A percentile compares a stretch with the other conserved stretches of the same genome.
Conservation (phyloP, 2,113 vertebrate genomes). For the Lagopus leucura region DNA sequence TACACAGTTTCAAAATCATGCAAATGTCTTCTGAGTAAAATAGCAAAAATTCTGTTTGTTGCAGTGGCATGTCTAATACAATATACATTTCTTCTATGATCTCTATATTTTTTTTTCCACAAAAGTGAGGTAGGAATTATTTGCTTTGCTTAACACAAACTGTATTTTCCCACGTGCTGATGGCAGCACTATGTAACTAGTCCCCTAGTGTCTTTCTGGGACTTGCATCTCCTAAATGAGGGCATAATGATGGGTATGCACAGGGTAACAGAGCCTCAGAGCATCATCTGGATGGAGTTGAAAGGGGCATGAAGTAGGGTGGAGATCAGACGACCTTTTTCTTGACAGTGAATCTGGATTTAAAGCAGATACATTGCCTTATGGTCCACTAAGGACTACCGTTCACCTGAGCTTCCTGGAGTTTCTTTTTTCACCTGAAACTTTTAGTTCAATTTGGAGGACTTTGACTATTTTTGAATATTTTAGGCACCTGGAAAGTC, state of each 20-base stretch:
- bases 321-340: not conserved
- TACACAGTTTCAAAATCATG: slow-evolving; percentile 31
- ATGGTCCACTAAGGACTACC: not conserved
- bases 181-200: not conserved
- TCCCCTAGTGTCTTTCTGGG: not conserved
- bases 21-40: not conserved
- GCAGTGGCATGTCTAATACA: not conserved
- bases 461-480: not conserved
- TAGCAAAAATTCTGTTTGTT: not conserved
- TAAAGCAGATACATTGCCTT: not conserved
- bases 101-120: too few species aligned
- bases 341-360: not conserved
- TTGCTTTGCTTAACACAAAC: not conserved
- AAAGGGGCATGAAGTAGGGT: fast-evolving
- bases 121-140: not conserved
- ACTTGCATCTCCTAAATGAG: not conserved
- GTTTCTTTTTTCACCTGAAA: not conserved
- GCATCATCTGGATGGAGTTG: not conserved
- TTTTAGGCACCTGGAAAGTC: not conserved
- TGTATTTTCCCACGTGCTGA: not conserved
- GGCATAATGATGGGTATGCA: not conserved
- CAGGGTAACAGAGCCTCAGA: fast-evolving
- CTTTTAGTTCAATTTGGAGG: not conserved
- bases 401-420: not conserved
- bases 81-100: not conserved